Base-by-base conservation (phyloP, 2,888 invertebrate genomes). In the Mesorhabditis sp. region DNA sequence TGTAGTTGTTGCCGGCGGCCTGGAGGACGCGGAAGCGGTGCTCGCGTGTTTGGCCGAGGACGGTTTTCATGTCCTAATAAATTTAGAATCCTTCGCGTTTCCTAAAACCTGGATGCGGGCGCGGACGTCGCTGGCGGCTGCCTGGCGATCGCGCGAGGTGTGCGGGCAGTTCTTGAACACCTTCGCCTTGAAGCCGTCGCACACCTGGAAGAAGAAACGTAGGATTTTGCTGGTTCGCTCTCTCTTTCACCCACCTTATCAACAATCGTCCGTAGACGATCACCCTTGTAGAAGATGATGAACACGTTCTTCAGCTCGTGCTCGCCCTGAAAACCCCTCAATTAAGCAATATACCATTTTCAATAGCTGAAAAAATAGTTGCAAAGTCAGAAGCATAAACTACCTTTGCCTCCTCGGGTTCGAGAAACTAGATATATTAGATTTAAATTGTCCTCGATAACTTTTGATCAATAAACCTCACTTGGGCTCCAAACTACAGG, bases 91-190 rank as follows among this genome's bases (percentile, higher is more conserved):
- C 94, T 2, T 96, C 95, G 0, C 95, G 95, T 90, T 2, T 50
- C 58, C 58, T 50, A 10, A 13, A 13, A 50, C 80, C 66, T 83
- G 80, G 44, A 76, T 72, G 42, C 79, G 74, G 6, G 84, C 83
- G 44, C 80, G 71, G 28, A 82, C 90, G 45, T 78, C 78, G 50
- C 72, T 72, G 43, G 74, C 70, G n/a, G 78, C 78, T 7, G 76
- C 75, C 67, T 78, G 78, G 28, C 78, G 70, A 50, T 78, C 78
- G 67, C 69, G 45, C 43, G 45, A 69, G 3, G 95, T 94, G 87
- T 96, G 96, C 0, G 97, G 97, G 86, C 97, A 98, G 89, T 97
- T 98, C 65, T 97, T 89, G 2, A 95, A 96, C 3, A 97, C 96
- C 73, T 95, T 91, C 88, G 97, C 98, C 50, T 87, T 87, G 80